Conservation (phyloP, 2,888 invertebrate species). For the Andrena flavipes region DNA sequence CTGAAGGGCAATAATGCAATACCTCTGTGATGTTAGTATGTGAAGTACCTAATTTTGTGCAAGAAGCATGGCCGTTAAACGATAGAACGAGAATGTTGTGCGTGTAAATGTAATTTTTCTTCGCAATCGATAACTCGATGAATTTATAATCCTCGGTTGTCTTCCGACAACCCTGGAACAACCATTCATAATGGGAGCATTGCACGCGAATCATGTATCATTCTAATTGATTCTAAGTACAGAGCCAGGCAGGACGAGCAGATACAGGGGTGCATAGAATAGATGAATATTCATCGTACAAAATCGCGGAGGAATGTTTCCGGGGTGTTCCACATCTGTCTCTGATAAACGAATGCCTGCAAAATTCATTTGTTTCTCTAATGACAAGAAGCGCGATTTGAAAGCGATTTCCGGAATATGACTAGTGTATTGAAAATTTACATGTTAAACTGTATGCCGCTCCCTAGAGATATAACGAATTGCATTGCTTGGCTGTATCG, state of each 20-base stretch:
- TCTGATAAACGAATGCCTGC: slow-evolving; percentile 76
- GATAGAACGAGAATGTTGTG: slow-evolving; percentile 3
- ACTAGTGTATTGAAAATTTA: slow-evolving; percentile 67
- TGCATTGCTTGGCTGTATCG: too few relatives aligned
- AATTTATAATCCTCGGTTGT: slow-evolving; percentile 70
- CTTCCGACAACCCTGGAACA: slow-evolving; percentile 65
- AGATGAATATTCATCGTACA: slow-evolving; percentile 80
- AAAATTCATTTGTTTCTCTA: slow-evolving; percentile 76
- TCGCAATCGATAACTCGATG: slow-evolving; percentile 67
- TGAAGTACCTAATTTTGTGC: neutral
- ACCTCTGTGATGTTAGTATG: neutral
- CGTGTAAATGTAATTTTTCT: slow-evolving; percentile 55
- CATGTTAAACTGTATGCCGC: slow-evolving; percentile 21
- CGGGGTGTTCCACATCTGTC: slow-evolving; percentile 71
- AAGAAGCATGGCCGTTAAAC: neutral
- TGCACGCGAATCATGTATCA: slow-evolving; percentile 80
- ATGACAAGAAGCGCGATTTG: slow-evolving; percentile 68
- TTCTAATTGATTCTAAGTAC: slow-evolving; percentile 81
- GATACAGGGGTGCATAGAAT: slow-evolving; percentile 69
- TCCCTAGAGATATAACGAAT: neutral
- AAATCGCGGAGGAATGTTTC: slow-evolving; percentile 78
- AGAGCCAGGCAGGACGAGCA: slow-evolving; percentile 62
- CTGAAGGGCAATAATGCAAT: neutral
- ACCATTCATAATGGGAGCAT: slow-evolving; percentile 74
- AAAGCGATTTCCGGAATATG: slow-evolving; percentile 61